Conservation (phyloP, 2,888 invertebrate species). For the Sesia bembeciformis region DNA sequence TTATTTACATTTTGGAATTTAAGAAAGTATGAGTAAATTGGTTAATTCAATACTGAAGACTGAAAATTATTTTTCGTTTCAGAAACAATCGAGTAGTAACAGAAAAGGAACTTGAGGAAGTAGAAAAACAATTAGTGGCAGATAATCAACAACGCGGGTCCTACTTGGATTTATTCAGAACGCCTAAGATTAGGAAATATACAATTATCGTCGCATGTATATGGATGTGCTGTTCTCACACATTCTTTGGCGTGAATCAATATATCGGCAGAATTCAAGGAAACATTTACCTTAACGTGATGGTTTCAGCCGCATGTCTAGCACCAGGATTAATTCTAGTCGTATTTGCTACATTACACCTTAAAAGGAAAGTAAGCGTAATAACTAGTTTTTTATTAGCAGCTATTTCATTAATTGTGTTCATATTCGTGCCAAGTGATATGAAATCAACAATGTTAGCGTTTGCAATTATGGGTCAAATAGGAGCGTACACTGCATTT, state of each 20-base stretch:
- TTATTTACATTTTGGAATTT: slow-evolving; percentile 1
- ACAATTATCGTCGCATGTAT: slow-evolving; percentile 79
- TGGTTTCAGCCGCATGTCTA: slow-evolving; percentile 74
- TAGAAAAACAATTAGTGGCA: slow-evolving; percentile 30
- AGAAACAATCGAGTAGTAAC: slow-evolving; percentile 53
- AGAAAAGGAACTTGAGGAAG: slow-evolving; percentile 39
- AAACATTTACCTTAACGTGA: slow-evolving; percentile 86
- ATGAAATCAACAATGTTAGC: slow-evolving; percentile 69
- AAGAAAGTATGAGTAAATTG: background rate
- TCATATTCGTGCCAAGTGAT: slow-evolving; percentile 42
- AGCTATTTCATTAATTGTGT: slow-evolving; percentile 40
- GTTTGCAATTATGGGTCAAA: slow-evolving; percentile 82
- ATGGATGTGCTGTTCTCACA: slow-evolving; percentile 87
- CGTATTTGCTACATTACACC: slow-evolving; percentile 36
- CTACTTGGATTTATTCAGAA: slow-evolving; percentile 77
- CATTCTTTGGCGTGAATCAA: slow-evolving; percentile 88
- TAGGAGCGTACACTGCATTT: slow-evolving; percentile 81
- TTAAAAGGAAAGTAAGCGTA: slow-evolving; percentile 42
- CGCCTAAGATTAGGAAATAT: slow-evolving; percentile 79
- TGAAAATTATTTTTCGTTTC: slow-evolving; percentile 13
- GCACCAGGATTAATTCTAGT: slow-evolving; percentile 41
- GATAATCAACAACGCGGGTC: slow-evolving; percentile 25
- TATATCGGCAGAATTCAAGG: slow-evolving; percentile 85
- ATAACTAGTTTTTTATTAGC: slow-evolving; percentile 37
- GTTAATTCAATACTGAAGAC: background rate